These are phyloP conservation scores for Hydrotaea cyrtoneurina DNA, from an alignment of 2,888 invertebrate genomes.

Conservation along the genomic window DNA sequence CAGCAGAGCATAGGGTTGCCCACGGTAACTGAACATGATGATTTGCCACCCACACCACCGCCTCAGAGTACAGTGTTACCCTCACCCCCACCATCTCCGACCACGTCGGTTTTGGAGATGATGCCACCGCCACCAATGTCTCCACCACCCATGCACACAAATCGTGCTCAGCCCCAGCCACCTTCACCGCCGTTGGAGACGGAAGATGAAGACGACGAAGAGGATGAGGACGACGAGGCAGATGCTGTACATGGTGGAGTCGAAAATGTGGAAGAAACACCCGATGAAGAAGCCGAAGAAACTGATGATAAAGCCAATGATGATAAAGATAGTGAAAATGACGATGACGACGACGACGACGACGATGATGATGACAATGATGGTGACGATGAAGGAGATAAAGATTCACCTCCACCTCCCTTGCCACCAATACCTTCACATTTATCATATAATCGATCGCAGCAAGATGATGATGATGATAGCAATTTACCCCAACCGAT, in stretches of 20 bases:
- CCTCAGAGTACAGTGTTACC: conserved; percentile 70
- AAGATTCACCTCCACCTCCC: conserved; percentile 76
- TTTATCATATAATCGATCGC: conserved; percentile 75
- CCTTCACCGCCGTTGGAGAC: conserved; percentile 70
- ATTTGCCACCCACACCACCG: conserved; percentile 77
- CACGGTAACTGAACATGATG: conserved; percentile 76
- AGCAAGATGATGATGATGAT: conserved; percentile 61
- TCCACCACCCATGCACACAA: conserved; percentile 55
- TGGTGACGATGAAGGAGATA: conserved; percentile 73
- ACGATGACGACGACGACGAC: conserved; percentile 60
- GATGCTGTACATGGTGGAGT: conserved; percentile 70
- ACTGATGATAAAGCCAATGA: conserved; percentile 55
- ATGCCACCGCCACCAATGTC: conserved; percentile 75
- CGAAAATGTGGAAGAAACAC: conserved; percentile 69
- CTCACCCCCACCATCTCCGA: conserved; percentile 71
- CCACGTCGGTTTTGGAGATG: conserved; percentile 74
- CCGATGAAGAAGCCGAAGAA: conserved; percentile 55
- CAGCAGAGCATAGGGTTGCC: conserved; percentile 71
- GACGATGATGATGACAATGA: conserved; percentile 66
- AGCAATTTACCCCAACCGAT: conserved; percentile 62
- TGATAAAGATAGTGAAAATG: conserved; percentile 35
- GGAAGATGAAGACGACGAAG: conserved; percentile 70
- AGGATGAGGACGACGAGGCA: conserved; percentile 71
- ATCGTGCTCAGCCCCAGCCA: conserved; percentile 61
- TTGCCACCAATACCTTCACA: conserved; percentile 78